Percentiles rank a stretch among this genome's conserved stretches.
phyloP scores from a whole-genome alignment of 1,140 invertebrate genomes.

The Chrysomallon squamiferum region DNA sequence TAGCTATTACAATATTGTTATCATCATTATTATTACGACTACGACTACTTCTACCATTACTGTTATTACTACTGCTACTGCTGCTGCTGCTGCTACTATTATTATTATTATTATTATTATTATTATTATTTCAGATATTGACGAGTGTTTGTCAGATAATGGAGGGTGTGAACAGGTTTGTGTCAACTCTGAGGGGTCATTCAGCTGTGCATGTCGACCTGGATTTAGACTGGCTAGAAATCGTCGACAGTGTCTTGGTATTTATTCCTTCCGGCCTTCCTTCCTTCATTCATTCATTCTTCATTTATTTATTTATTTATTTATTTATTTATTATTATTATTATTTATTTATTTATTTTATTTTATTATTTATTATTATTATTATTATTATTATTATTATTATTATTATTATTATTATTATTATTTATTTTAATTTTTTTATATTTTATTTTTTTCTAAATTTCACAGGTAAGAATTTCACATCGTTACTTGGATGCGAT shows the following conservation, averaged over 20 bases:
- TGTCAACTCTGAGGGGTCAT: conserved; percentile 88
- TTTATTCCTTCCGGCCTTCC: too few species aligned
- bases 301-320: too few species aligned
- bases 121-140: conserved; percentile 78
- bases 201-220: conserved; percentile 81
- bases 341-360: background rate
- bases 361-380: background rate
- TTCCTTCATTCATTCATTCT: too few species aligned
- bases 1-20: too few species aligned
- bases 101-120: too few species aligned
- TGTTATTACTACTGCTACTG: too few species aligned
- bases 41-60: too few species aligned
- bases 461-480: too few species aligned
- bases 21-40: too few species aligned
- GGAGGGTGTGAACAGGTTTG: conserved; percentile 72
- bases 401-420: background rate
- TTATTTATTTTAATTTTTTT: background rate
- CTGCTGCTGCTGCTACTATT: too few species aligned
- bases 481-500: too few species aligned
- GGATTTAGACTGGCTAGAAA: conserved; percentile 73
- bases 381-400: background rate
- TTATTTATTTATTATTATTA: background rate
- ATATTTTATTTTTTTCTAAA: background rate
- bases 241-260: conserved; percentile 68
- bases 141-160: conserved; percentile 85